Conservation (phyloP, 2,113 vertebrate genomes). For the Dicaeum eximium region DNA sequence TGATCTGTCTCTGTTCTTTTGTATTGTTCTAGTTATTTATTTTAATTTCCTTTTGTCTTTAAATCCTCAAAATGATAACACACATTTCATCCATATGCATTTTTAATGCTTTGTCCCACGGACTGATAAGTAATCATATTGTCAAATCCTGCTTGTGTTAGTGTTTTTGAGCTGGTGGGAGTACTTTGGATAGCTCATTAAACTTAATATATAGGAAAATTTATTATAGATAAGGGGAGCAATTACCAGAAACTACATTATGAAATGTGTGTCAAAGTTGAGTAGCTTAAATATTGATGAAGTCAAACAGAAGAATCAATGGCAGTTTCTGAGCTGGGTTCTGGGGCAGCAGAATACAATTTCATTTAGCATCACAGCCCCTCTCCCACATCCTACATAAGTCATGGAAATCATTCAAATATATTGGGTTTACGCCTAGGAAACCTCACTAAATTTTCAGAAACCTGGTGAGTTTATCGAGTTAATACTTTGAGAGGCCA, state of each 20-base stretch:
- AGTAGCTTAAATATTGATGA: neutral
- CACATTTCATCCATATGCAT: neutral
- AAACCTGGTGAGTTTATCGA: neutral
- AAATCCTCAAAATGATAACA: neutral
- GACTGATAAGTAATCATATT: neutral
- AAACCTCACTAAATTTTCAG: neutral
- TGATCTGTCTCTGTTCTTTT: neutral
- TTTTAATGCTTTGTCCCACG: neutral
- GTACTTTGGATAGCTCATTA: neutral
- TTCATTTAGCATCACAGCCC: neutral
- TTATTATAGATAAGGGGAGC: neutral
- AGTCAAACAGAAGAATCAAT: neutral
- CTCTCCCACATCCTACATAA: neutral
- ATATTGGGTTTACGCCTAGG: fast-evolving
- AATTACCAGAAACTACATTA: neutral
- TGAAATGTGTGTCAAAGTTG: neutral
- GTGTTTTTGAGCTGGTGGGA: neutral
- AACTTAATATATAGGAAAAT: neutral
- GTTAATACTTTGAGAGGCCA: neutral
- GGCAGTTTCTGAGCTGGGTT: neutral
- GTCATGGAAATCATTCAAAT: neutral
- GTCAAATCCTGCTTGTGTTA: neutral
- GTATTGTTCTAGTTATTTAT: neutral
- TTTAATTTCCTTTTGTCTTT: neutral
- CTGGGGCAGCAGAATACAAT: neutral